Conservation (phyloP, 2,113 vertebrate species). For the Progne subis region DNA sequence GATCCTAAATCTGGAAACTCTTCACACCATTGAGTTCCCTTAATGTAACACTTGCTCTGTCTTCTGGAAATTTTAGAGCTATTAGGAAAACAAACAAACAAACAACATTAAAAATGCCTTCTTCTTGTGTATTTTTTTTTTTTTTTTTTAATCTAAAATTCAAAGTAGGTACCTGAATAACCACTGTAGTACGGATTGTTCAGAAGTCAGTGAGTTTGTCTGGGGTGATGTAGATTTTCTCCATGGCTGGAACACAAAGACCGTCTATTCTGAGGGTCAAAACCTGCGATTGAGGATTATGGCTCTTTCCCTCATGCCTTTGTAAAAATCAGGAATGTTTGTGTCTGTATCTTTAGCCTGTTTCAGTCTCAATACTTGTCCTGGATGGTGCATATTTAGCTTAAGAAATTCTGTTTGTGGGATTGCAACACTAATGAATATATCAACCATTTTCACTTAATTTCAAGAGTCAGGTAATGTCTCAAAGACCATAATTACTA, state of each 20-base stretch:
- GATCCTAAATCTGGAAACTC: not conserved
- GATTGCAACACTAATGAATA: not conserved
- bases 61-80: not conserved
- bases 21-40: not conserved
- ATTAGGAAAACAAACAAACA: not conserved
- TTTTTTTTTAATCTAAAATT: not conserved
- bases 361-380: not conserved
- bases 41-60: not conserved
- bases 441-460: not conserved
- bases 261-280: not conserved
- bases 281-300: not conserved
- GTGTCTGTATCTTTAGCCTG: not conserved
- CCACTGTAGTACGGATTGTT: too few relatives aligned
- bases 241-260: not conserved
- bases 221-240: not conserved
- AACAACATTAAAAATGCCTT: not conserved
- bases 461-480: not conserved
- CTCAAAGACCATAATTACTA: not conserved
- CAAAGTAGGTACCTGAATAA: not conserved
- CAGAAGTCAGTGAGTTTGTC: not conserved
- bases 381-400: not conserved
- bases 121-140: not conserved
- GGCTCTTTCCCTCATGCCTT: not conserved
- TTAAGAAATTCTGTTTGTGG: not conserved
- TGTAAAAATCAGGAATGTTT: not conserved